A percentile compares a stretch with the other conserved stretches of the same genome.
These are phyloP conservation scores for Gnathonemus longibarbis DNA, from an alignment of 2,113 vertebrate species.

Conservation along the genomic window DNA sequence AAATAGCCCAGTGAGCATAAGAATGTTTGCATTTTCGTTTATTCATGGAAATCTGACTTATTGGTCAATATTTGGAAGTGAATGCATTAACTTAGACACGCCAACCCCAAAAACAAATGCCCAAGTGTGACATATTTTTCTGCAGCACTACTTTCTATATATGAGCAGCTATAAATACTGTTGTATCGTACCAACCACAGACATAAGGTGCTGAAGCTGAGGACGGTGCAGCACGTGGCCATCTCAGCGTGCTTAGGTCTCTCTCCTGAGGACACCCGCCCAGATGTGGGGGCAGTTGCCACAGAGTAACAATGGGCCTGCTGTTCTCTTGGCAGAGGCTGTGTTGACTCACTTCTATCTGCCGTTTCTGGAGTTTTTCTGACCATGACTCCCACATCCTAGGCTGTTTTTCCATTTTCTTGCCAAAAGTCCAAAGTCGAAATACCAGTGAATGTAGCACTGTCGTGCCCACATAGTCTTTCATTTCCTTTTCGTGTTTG, in stretches of 20 bases:
- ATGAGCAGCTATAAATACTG: background rate
- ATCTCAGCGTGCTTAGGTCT: background rate
- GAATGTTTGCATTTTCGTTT: background rate
- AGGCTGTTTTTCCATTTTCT: background rate
- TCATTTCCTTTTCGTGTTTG: background rate
- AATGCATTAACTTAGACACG: background rate
- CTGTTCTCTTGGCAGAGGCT: constrained; percentile 49
- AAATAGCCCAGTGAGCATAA: background rate
- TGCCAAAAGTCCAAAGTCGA: background rate
- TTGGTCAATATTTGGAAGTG: background rate
- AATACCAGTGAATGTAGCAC: background rate
- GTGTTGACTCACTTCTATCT: constrained; percentile 62
- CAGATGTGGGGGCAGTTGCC: background rate
- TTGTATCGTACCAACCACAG: background rate
- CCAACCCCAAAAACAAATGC: background rate
- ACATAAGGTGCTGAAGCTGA: background rate
- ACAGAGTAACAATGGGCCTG: constrained; percentile 51
- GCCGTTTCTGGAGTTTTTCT: background rate
- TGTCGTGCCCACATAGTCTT: background rate
- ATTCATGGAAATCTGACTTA: background rate
- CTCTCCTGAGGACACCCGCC: background rate
- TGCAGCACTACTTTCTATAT: background rate
- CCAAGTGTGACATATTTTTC: background rate
- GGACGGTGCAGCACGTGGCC: no score
- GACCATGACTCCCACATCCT: background rate